Conservation (phyloP, 2,888 invertebrate species). For the Epinotia bilunana region DNA sequence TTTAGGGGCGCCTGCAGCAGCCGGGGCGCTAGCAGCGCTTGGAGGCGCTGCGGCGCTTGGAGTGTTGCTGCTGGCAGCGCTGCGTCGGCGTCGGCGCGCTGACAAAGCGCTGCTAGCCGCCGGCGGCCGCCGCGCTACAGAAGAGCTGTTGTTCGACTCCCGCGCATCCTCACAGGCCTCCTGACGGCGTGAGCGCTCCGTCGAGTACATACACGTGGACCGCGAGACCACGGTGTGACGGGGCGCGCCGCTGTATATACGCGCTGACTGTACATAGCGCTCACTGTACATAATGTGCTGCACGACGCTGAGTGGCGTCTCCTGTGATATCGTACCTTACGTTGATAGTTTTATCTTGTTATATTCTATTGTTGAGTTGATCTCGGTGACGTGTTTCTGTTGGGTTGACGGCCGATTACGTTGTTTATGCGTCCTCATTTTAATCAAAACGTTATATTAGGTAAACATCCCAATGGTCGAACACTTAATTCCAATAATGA, state of each 20-base stretch:
- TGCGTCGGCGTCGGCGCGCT: slow-evolving; percentile 78
- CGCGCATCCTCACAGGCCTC: slow-evolving; percentile 85
- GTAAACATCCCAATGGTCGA: no score
- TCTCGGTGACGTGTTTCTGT: slow-evolving; percentile 41
- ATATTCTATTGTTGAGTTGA: slow-evolving; percentile 46
- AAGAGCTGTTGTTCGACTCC: slow-evolving; percentile 87
- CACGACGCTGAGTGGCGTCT: slow-evolving; percentile 41
- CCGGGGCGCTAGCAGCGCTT: slow-evolving; percentile 79
- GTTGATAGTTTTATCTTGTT: slow-evolving; percentile 47
- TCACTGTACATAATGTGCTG: slow-evolving; percentile 44
- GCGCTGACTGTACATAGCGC: slow-evolving; percentile 36
- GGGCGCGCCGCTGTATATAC: slow-evolving; percentile 57
- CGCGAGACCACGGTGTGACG: slow-evolving; percentile 96
- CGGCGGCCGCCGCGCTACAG: slow-evolving; percentile 86
- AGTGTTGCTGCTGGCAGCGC: slow-evolving; percentile 78
- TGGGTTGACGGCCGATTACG: slow-evolving; percentile 24
- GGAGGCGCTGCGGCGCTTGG: slow-evolving; percentile 81
- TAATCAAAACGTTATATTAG: neutral
- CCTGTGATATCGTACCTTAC: slow-evolving; percentile 47
- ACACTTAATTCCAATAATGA: no score
- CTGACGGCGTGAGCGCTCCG: slow-evolving; percentile 95
- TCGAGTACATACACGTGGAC: slow-evolving; percentile 97
- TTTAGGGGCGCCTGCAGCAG: slow-evolving; percentile 87
- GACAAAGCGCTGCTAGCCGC: slow-evolving; percentile 85
- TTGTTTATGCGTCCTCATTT: slow-evolving; percentile 21